Base-by-base conservation (phyloP, 2,888 invertebrate species). In the Hemithea aestivaria region DNA sequence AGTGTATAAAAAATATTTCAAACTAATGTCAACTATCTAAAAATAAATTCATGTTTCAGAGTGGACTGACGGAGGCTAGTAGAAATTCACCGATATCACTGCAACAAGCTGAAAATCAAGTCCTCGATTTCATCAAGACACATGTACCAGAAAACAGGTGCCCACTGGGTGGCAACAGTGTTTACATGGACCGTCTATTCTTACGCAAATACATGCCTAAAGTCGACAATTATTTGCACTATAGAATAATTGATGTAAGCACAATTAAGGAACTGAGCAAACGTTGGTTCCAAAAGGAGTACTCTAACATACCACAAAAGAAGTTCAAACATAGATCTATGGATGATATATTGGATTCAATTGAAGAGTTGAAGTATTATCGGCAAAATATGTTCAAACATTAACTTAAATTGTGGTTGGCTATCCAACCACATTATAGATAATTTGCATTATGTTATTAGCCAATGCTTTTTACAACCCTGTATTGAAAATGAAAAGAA, bases 201-300 rank as follows among this genome's bases (percentile, higher is more conserved):
- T 66, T 99, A 11, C 66, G 74, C 7, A 93, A 94, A 76, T 91
- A 93, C 65, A 96, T 98, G 95, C 97, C 96, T 0, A 83, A 54
- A 26, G 77, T 98, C 4, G 71, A 93, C 63, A 67, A 90, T 1
- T 94, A 96, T 69, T 80, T 98, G 50, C 97, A 98, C 70, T 97
- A 98, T 74, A 90, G 98, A 57, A 93, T 96, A 27, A 91, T 99
- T 47, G 99, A 99, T 87, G 97, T 98, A 1, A 95, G 95, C 21
- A 91, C 95, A 0, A 78, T 99, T 9, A 98, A 97, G 71, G 97
- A 98, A 75, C 70, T 98, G 34, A 90, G 89, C 7, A 89, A 88
- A 50, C 75, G 94, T 8, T 98, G 98, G 97, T 91, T 92, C 73
- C 90, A 90, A 1, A 80, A 88, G 9, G 69, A 91, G 6, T 90